Evolutionary conservation across 2,888 invertebrate species (phyloP).

Genomic region (Sialis lutaria): DNA sequence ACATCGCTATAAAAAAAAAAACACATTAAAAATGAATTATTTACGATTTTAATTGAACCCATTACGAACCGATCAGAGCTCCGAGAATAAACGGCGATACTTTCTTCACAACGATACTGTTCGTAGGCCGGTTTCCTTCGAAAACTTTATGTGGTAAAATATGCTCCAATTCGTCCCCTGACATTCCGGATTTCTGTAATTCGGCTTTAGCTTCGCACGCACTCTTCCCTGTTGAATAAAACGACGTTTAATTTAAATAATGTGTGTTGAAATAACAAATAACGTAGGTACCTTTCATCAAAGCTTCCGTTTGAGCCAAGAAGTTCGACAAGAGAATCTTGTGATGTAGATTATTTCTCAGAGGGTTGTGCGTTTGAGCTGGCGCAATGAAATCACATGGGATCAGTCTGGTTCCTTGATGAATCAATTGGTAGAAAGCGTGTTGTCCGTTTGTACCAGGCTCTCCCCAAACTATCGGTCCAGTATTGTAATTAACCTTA

Average conservation of each 20-base stretch:
- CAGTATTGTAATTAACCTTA: conserved; percentile 38
- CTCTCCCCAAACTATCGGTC: conserved; percentile 92
- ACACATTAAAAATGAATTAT: not conserved
- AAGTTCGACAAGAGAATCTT: conserved; percentile 93
- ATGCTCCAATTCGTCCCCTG: conserved; percentile 51
- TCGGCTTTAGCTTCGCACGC: conserved; percentile 53
- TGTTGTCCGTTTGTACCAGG: conserved; percentile 99
- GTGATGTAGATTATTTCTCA: conserved; percentile 66
- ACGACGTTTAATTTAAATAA: not conserved
- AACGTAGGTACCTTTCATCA: conserved; percentile 51
- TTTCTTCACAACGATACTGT: conserved; percentile 84
- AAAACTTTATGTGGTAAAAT: conserved; percentile 94
- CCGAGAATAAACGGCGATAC: conserved; percentile 89
- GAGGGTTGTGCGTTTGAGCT: conserved; percentile 79
- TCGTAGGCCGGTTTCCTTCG: conserved; percentile 91
- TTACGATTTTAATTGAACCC: not conserved
- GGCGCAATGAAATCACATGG: conserved; percentile 96
- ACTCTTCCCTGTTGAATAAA: conserved; percentile 17
- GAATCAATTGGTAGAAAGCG: conserved; percentile 98
- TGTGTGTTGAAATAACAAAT: conserved; percentile 20
- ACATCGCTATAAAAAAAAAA: conserved; percentile 52
- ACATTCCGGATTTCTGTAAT: conserved; percentile 60
- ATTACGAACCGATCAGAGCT: conserved; percentile 60
- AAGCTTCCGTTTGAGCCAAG: conserved; percentile 95
- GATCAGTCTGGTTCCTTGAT: conserved; percentile 75